Evolutionary conservation across 2,888 invertebrate species (phyloP).

Genomic region (Ormyrus pomaceus): DNA sequence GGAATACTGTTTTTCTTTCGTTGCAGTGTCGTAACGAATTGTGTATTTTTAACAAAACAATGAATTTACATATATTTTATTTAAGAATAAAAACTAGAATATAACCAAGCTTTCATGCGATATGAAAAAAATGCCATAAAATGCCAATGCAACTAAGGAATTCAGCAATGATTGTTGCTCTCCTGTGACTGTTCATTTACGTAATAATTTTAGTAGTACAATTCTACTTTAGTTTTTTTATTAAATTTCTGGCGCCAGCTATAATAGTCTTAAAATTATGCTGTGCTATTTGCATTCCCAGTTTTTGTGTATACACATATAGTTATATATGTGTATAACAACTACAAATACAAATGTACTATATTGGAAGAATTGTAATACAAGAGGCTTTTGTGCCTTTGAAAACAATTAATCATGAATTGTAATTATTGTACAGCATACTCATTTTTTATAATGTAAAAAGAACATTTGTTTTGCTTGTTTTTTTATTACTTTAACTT

Average conservation of each 20-base stretch:
- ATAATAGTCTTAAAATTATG: constrained; percentile 42
- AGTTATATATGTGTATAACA: neutral
- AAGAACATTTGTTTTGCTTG: constrained; percentile 41
- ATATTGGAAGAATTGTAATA: constrained; percentile 47
- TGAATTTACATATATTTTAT: constrained; percentile 43
- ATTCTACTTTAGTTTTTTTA: constrained; percentile 29
- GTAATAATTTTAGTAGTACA: constrained; percentile 33
- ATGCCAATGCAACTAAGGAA: constrained; percentile 51
- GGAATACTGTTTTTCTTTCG: constrained; percentile 40
- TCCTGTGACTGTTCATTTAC: constrained; percentile 27
- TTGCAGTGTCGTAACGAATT: constrained; percentile 37
- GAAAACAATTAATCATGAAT: constrained; percentile 52
- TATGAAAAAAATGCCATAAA: constrained; percentile 53
- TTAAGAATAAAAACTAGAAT: constrained; percentile 20
- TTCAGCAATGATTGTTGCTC: constrained; percentile 37
- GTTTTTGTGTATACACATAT: constrained; percentile 44
- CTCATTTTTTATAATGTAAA: constrained; percentile 52
- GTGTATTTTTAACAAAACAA: constrained; percentile 44
- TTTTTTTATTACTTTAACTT: constrained; percentile 44
- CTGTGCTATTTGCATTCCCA: constrained; percentile 58
- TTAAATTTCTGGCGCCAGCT: constrained; percentile 30
- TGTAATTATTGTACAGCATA: constrained; percentile 59
- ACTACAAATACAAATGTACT: constrained; percentile 44
- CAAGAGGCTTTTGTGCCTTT: constrained; percentile 57
- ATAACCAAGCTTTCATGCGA: constrained; percentile 27